Conservation (phyloP, 1,140 invertebrate species). For the Aradophagus sp. region DNA sequence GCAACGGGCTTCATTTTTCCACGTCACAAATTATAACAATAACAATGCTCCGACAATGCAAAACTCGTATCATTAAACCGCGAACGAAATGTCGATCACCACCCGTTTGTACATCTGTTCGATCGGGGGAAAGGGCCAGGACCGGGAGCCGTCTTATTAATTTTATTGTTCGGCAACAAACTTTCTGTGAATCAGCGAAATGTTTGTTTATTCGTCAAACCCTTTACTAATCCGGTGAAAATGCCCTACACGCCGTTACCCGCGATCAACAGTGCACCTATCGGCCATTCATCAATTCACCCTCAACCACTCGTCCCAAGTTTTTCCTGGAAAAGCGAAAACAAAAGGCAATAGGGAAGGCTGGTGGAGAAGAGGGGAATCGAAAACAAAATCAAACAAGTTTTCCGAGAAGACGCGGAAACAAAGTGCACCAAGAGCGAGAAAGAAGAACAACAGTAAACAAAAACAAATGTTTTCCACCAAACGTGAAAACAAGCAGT, state of each 20-base stretch:
- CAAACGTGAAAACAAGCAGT: too few relatives aligned
- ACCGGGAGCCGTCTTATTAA: conserved; percentile 32
- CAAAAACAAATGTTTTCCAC: too few relatives aligned
- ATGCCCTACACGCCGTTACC: too few relatives aligned
- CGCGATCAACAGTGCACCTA: too few relatives aligned
- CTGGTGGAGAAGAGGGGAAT: background rate
- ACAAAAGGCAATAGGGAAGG: conserved; percentile 8
- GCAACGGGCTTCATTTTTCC: too few relatives aligned
- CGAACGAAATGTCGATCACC: conserved; percentile 8
- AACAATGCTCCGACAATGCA: conserved; percentile 17
- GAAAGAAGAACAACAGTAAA: too few relatives aligned
- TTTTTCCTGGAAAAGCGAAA: too few relatives aligned
- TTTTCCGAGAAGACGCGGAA: background rate
- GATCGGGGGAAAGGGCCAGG: conserved; percentile 9
- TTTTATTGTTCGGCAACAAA: conserved; percentile 36
- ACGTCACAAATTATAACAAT: conserved; percentile 4
- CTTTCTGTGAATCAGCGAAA: conserved; percentile 37
- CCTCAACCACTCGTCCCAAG: too few relatives aligned
- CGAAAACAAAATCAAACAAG: conserved; percentile 6
- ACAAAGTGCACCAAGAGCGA: too few relatives aligned
- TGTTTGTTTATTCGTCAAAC: conserved; percentile 35
- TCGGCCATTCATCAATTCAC: conserved; percentile 29
- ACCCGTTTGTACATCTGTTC: conserved; percentile 38
- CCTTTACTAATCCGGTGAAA: conserved; percentile 31
- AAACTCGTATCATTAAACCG: conserved; percentile 23